Evolutionary conservation across 2,888 invertebrate species (phyloP).

Genomic region (Hirtodrosophila cameraria): DNA sequence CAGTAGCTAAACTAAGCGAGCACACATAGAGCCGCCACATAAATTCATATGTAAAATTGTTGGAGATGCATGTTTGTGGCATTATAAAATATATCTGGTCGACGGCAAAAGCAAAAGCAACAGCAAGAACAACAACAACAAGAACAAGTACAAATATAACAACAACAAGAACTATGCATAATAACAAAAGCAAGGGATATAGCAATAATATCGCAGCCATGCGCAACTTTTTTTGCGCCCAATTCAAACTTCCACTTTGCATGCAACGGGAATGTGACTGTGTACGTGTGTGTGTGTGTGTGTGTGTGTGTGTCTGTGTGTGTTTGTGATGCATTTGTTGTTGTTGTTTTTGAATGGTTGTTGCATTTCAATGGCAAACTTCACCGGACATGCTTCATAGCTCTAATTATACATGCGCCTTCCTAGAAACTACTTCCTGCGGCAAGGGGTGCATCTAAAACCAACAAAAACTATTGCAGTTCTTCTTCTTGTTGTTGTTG

Average conservation of each 20-base stretch:
- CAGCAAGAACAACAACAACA: slow-evolving; percentile 1
- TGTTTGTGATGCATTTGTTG: slow-evolving; percentile 31
- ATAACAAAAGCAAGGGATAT: slow-evolving; percentile 25
- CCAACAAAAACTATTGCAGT: slow-evolving; percentile 23
- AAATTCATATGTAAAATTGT: slow-evolving; percentile 48
- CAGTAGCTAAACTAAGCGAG: slow-evolving; percentile 54
- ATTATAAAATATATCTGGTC: slow-evolving; percentile 69
- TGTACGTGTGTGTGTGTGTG: slow-evolving; percentile 12
- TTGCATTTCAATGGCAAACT: slow-evolving; percentile 78
- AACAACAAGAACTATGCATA: slow-evolving; percentile 5
- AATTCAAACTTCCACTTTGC: slow-evolving; percentile 63
- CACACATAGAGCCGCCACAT: slow-evolving; percentile 38
- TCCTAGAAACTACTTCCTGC: slow-evolving; percentile 68
- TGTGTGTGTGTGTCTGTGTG: slow-evolving; percentile 4
- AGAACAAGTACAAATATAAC: slow-evolving; percentile 5
- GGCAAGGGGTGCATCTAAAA: slow-evolving; percentile 36
- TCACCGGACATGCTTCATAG: slow-evolving; percentile 80
- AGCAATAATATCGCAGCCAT: slow-evolving; percentile 54
- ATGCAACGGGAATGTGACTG: slow-evolving; percentile 11
- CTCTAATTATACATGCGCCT: slow-evolving; percentile 80
- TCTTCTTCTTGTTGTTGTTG: slow-evolving; percentile 28
- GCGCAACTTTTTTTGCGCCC: slow-evolving; percentile 50
- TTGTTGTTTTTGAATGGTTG: slow-evolving; percentile 21
- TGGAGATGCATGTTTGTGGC: slow-evolving; percentile 64
- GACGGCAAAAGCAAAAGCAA: slow-evolving; percentile 28